Conservation (phyloP, 2,888 invertebrate genomes). For the Caenorhabditis macrosperma region DNA sequence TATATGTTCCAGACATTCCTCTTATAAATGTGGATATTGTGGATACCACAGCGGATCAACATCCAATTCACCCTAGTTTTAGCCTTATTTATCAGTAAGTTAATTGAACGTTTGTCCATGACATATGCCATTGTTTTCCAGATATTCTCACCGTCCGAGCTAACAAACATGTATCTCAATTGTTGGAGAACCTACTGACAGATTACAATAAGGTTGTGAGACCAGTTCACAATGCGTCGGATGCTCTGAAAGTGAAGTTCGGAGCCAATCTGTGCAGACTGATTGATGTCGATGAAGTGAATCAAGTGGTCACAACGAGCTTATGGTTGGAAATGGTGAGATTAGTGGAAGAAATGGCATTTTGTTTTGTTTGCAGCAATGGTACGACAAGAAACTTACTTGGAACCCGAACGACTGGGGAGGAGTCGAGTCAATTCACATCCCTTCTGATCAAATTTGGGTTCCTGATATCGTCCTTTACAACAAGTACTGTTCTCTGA, state of each 20-base stretch:
- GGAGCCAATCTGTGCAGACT: constrained; percentile 71
- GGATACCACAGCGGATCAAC: constrained; percentile 46
- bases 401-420: constrained; percentile 96
- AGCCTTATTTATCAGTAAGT: constrained; percentile 30
- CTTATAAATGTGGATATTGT: too few species aligned
- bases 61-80: constrained; percentile 2
- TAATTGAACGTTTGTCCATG: neutral
- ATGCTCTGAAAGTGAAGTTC: constrained; percentile 68
- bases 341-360: neutral
- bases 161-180: constrained; percentile 62
- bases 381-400: constrained; percentile 92
- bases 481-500: constrained; percentile 85
- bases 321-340: constrained; percentile 73
- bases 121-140: neutral
- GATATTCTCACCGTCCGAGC: constrained; percentile 23
- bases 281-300: constrained; percentile 73
- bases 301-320: constrained; percentile 73
- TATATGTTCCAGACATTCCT: constrained; percentile 30
- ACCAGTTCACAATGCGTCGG: constrained; percentile 70
- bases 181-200: constrained; percentile 65
- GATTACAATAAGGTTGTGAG: constrained; percentile 70
- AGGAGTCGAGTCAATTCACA: constrained; percentile 93
- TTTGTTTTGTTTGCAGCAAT: constrained; percentile 82
- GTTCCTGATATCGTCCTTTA: constrained; percentile 94
- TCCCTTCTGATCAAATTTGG: constrained; percentile 96